Evolutionary conservation across 2,113 vertebrate genomes (phyloP), one percentile per base, ranked within the genome.

Genomic region (Picathartes gymnocephalus): DNA sequence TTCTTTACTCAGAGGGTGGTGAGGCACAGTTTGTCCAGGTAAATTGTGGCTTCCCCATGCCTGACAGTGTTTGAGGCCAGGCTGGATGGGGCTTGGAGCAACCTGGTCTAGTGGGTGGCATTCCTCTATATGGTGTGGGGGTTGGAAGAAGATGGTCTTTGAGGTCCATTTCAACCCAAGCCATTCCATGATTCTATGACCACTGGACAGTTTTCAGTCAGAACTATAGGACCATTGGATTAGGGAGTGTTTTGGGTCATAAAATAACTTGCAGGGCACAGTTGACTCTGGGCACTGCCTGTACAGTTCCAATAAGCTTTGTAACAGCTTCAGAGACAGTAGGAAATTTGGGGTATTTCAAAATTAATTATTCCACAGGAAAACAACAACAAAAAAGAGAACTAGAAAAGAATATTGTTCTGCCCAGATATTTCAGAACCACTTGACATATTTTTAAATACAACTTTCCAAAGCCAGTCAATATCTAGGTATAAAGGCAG

Each of bases 401-500:
- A 28, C 10, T 47, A 27, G 9, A 15, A 74, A 58, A 45, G 11
- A 62, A 22, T 30, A 7, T 54, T 56, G n/a, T 66, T 61, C 35
- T 57, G 13, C 42, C 5, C 74, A 28, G 10, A 9, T 83, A 37
- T 44, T 73, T 82, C 35, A 45, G 48, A 62, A n/a, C 14, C 15
- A 86, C 33, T 78, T 56, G n/a, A 35, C 7, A 2, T 24, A 73
- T 85, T 81, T 95, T 92, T 42, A 39, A 88, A 84, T 74, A 48
- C 33, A 90, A 73, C 44, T 95, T 94, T 92, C 58, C 35, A 92
- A 81, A 95, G 39, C 33, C 35, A 73, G 76, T 81, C 37, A 76
- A 60, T 91, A 90, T 69, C 20, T 68, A 40, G 42, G 44, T 79
- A 37, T 66, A 71, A 31, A 85, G 86, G 76, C 87, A 96, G 94